phyloP scores from a whole-genome alignment of 1,140 invertebrate genomes.

The Drosophila ambigua region DNA sequence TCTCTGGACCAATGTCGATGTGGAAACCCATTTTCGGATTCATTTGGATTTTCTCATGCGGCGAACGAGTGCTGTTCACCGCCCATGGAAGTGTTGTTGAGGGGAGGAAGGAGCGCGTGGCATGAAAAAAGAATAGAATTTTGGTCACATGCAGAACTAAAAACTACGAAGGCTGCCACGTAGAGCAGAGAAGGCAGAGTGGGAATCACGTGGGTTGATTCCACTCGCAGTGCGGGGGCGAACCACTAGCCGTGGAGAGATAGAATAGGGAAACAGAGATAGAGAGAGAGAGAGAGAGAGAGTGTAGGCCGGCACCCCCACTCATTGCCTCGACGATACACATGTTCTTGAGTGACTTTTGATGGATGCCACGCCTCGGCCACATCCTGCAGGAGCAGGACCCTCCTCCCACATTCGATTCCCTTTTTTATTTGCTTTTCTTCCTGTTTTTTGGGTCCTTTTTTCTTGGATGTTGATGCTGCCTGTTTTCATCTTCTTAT shows the following conservation, averaged over 20 bases:
- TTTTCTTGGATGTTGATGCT: slow-evolving; percentile 13
- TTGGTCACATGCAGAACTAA: slow-evolving; percentile 67
- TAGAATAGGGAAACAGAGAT: slow-evolving; percentile 18
- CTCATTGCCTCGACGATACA: slow-evolving; percentile 32
- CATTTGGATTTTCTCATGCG: slow-evolving; percentile 38
- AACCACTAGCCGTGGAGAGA: slow-evolving; percentile 19
- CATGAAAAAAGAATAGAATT: slow-evolving; percentile 53
- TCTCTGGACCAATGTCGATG: slow-evolving; percentile 71
- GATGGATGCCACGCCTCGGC: slow-evolving; percentile 59
- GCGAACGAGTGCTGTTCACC: slow-evolving; percentile 6
- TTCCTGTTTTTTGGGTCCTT: slow-evolving; percentile 14
- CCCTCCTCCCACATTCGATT: slow-evolving; percentile 19
- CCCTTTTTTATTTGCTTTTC: slow-evolving; percentile 11
- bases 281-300: slow-evolving; percentile 9
- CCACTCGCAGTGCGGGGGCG: slow-evolving; percentile 11
- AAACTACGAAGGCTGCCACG: slow-evolving; percentile 12
- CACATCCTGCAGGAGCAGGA: slow-evolving; percentile 40
- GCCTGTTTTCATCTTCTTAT: slow-evolving; percentile 53
- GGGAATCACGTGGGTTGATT: slow-evolving; percentile 57
- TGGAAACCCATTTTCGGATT: slow-evolving; percentile 49
- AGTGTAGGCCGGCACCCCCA: slow-evolving; percentile 16
- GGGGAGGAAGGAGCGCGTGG: slow-evolving; percentile 63
- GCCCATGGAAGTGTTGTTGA: neutral
- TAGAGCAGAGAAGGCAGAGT: slow-evolving; percentile 1
- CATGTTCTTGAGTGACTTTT: slow-evolving; percentile 70